phyloP scores from a whole-genome alignment of 2,113 vertebrate genomes.

The Lampris megalopsis region DNA sequence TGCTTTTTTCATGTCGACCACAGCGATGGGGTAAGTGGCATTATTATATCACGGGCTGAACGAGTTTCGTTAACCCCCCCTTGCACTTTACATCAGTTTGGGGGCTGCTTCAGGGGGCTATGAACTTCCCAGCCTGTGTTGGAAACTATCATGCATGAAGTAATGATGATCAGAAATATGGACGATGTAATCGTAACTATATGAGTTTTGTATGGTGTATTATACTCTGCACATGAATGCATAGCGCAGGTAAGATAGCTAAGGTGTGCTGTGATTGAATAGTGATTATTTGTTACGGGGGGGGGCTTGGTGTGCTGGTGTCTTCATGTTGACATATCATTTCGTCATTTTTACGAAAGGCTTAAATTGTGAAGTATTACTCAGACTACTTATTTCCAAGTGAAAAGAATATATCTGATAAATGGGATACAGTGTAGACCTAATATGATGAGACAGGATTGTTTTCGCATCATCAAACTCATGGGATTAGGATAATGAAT shows the following conservation, averaged over 20 bases:
- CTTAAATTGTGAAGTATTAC: background rate
- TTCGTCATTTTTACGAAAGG: background rate
- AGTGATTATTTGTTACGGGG: constrained; percentile 4
- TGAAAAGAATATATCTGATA: background rate
- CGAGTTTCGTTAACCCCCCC: constrained; percentile 22
- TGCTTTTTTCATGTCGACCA: constrained; percentile 57
- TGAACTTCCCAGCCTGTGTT: constrained; percentile 51
- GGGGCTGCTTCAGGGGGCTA: constrained; percentile 30
- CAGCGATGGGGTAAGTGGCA: constrained; percentile 79
- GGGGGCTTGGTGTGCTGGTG: constrained; percentile 25
- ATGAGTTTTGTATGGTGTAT: constrained; percentile 1
- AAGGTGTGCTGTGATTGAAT: constrained; percentile 8
- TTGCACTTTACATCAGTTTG: constrained; percentile 52
- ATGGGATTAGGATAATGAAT: constrained; percentile 29
- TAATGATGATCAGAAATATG: constrained; percentile 8
- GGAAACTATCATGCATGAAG: constrained; percentile 41
- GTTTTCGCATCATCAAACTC: constrained; percentile 62
- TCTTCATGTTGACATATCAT: background rate
- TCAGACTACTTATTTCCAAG: background rate
- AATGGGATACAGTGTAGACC: constrained; percentile 8
- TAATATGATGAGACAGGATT: constrained; percentile 9
- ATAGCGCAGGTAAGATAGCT: constrained; percentile 7
- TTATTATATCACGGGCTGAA: constrained; percentile 42
- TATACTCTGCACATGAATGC: constrained; percentile 2
- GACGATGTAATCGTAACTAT: constrained; percentile 29